Evolutionary conservation across 2,888 invertebrate genomes (phyloP), one percentile per base, ranked within the genome.

Genomic region (Apoderus coryli): DNA sequence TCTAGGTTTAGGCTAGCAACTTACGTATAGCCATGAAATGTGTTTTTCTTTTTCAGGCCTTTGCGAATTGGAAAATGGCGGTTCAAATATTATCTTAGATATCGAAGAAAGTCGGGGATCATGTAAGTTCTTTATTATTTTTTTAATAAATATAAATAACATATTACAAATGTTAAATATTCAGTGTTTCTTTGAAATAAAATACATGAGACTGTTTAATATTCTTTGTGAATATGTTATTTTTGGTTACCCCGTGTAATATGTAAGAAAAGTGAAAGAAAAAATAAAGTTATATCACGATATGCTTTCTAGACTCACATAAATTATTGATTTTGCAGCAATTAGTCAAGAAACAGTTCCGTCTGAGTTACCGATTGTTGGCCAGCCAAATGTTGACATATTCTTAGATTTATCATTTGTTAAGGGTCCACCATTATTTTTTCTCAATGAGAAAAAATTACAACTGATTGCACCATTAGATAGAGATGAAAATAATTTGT

Each of bases 51-150:
- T 52, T 53, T 27, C 59, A 74, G 73, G 69, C 38, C 50, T 72
- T 35, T 89, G 88, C 61, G 85, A 86, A 57, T 80, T 85, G 48
- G 82, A 85, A 63, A 80, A 76, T 34, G 82, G 84, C 19, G 79
- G 84, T 50, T 79, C 84, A 16, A 88, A 84, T 54, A 85, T 88
- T 41, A 86, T 89, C 48, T 65, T 89, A 44, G 88, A 88, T 53
- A 85, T 88, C 43, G 82, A 85, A 57, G 89, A 89, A 58, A 88
- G 88, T 56, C 67, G 76, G 57, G 84, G 79, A 43, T 65, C 69
- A 48, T 77, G 88, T 88, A 67, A 81, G 84, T 78, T n/a, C n/a
- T n/a, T n/a, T n/a, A n/a, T n/a, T n/a, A n/a, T n/a, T n/a, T n/a
- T n/a, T n/a, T n/a, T n/a, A n/a, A n/a, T n/a, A n/a, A n/a, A n/a